Base-by-base conservation (phyloP, 2,113 vertebrate genomes). In the Anas platyrhynchos region DNA sequence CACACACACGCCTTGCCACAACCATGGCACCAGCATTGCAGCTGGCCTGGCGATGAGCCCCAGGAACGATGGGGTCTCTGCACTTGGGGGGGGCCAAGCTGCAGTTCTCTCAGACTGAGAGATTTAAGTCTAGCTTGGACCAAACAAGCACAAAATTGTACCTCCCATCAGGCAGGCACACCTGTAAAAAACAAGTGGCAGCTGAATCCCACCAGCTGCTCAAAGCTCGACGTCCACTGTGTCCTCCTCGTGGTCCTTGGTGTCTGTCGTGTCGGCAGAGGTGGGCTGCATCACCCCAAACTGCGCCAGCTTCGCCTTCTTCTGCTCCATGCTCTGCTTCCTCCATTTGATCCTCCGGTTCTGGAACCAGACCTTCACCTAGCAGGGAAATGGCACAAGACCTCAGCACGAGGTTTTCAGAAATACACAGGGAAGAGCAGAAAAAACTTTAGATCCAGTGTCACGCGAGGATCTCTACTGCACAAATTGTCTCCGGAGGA, bases 291-390 rank as follows among this genome's bases (percentile, higher is more conserved):
- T 52, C 32, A 29, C 48, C 38, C 96, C 87, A 3, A 97, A 97
- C 22, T 90, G 81, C 0, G 95, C 83, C 20, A 96, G 91, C 72
- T 96, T 94, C 2, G 97, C 97, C 0, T 96, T 97, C 89, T 98
- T 98, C 95, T 98, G 98, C 76, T 98, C 98, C 94, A 97, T 84
- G 92, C 97, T 98, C 93, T 98, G 98, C 85, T 98, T 98, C 86
- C 98, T 97, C 96, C 98, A 98, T 50, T 98, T 98, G 93, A 98
- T 98, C 82, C 98, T 95, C 56, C 98, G 95, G 90, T 98, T 98
- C 92, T 98, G 98, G 96, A 98, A 98, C 98, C 98, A 98, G 29
- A 98, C 97, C 71, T 98, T 98, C 25, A 98, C 98, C 98, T 98
- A 10, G 8, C 63, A 68, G 77, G 34, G 31, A 91, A 29, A 86